phyloP scores from a whole-genome alignment of 2,113 vertebrate genomes.

The Panurus biarmicus region DNA sequence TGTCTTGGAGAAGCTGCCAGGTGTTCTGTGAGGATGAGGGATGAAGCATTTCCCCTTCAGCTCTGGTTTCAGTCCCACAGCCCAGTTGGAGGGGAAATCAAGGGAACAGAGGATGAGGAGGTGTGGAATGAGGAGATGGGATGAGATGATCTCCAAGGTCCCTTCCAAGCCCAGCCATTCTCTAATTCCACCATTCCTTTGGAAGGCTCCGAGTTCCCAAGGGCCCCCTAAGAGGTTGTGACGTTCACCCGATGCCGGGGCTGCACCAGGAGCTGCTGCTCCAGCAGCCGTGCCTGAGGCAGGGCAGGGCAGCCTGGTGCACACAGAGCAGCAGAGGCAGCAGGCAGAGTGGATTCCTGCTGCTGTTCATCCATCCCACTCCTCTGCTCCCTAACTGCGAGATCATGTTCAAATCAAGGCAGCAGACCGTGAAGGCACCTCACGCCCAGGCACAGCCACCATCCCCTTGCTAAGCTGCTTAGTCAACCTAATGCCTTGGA shows the following conservation, averaged over 20 bases:
- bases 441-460: neutral
- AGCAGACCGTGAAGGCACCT: neutral
- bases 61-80: neutral
- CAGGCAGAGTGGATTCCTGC: neutral
- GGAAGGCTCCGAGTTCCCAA: neutral
- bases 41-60: neutral
- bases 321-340: neutral
- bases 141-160: neutral
- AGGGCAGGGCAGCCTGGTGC: neutral
- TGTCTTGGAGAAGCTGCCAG: neutral
- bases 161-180: neutral
- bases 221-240: neutral
- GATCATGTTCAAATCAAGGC: conserved; percentile 32
- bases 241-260: rapidly evolving
- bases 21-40: neutral
- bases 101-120: neutral
- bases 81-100: neutral
- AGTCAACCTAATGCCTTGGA: conserved; percentile 30
- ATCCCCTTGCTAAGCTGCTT: conserved; percentile 33
- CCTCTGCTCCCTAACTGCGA: neutral
- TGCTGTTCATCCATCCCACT: neutral
- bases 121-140: neutral
- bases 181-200: neutral
- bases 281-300: neutral
- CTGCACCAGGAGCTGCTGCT: neutral